Evolutionary conservation across 2,797 vertebrate genomes (phyloP).

Genomic region (Phyllotis vaccarum): DNA sequence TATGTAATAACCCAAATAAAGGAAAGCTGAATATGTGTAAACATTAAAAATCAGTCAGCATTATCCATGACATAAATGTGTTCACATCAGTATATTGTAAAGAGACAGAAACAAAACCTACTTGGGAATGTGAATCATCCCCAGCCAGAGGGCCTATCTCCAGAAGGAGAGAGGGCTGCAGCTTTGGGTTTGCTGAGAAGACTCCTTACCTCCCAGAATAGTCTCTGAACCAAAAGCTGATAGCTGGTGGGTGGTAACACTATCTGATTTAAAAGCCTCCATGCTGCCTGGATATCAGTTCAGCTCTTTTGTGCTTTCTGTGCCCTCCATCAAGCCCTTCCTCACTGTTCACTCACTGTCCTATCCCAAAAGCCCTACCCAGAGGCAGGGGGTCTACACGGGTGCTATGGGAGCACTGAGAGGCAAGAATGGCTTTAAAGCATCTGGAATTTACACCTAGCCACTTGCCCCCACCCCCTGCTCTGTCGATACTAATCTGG

Average conservation of each 20-base stretch:
- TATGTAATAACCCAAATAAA: not conserved
- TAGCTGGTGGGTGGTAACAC: not conserved
- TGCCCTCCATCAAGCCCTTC: not conserved
- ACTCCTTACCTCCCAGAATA: not conserved
- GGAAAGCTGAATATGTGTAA: not conserved
- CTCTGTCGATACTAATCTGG: constrained; percentile 29
- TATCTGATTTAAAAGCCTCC: not conserved
- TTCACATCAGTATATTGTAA: constrained; percentile 8
- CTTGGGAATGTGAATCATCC: not conserved
- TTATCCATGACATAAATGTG: constrained; percentile 19
- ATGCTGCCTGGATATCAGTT: not conserved
- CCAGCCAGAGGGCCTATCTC: not conserved
- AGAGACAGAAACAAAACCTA: constrained; percentile 9
- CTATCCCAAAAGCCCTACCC: not conserved
- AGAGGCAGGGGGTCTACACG: not conserved
- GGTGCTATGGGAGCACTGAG: not conserved
- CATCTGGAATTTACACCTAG: constrained; percentile 17
- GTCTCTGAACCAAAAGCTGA: not conserved
- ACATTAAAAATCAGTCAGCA: not conserved
- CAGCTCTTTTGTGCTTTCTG: not conserved
- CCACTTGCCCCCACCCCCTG: not conserved
- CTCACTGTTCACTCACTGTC: not conserved
- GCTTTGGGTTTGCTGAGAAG: not conserved
- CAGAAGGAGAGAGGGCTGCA: not conserved
- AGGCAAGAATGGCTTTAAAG: not conserved